Evolutionary conservation across 30 jellyfish, hydroid and myxozoan genomes (phyloP).

Genomic region (Turritopsis rubra): DNA sequence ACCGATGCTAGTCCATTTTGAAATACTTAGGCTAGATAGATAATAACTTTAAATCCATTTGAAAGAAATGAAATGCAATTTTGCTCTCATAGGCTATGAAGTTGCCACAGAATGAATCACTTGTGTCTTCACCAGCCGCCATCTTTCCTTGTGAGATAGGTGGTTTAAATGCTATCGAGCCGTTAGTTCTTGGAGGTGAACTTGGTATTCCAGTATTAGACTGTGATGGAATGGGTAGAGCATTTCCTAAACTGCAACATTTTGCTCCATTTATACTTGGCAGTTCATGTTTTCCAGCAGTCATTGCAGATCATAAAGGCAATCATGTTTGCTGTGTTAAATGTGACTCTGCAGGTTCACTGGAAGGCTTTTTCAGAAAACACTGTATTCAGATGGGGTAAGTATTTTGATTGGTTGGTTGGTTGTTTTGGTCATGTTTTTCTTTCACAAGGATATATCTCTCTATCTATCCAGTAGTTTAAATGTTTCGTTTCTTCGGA

Average conservation of each 20-base stretch:
- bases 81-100: background rate
- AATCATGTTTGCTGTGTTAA: slow-evolving; percentile 30
- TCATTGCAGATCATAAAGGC: slow-evolving; percentile 33
- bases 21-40: too few species aligned
- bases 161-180: slow-evolving; percentile 55
- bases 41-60: background rate
- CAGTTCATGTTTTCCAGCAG: slow-evolving; percentile 45
- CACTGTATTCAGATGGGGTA: slow-evolving; percentile 47
- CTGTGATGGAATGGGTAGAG: slow-evolving; percentile 79
- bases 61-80: background rate
- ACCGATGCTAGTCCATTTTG: too few species aligned
- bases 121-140: background rate
- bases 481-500: too few species aligned
- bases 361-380: slow-evolving; percentile 45
- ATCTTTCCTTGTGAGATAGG: slow-evolving; percentile 40
- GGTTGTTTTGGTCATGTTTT: too few species aligned
- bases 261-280: slow-evolving; percentile 45
- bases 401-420: background rate
- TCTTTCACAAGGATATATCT: too few species aligned
- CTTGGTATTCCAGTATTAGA: slow-evolving; percentile 61
- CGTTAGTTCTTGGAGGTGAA: slow-evolving; percentile 35
- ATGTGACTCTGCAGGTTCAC: slow-evolving; percentile 25
- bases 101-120: background rate
- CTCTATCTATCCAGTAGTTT: too few species aligned
- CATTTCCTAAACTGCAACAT: slow-evolving; percentile 55